Base-by-base conservation (phyloP, 2,113 vertebrate species). In the Oreotragus oreotragus region DNA sequence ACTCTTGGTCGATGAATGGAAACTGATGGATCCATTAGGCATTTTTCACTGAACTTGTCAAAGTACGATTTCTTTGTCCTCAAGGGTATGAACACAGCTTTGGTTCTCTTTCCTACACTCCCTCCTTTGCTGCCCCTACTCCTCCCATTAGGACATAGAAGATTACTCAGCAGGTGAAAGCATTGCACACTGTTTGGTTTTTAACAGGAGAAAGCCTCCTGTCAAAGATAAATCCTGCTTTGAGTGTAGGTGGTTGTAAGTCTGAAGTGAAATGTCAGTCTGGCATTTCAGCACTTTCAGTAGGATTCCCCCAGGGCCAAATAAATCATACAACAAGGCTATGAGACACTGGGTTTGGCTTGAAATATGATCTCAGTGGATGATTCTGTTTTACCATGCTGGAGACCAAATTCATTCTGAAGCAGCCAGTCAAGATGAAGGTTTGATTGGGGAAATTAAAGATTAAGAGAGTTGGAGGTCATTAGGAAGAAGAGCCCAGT, bases 251-350 rank as follows among this genome's bases (percentile, higher is more conserved):
- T 95, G 70, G 51, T 66, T 97, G 17, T 94, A 88, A 92, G 87
- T 93, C 84, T 90, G 89, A 96, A 97, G 85, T 79, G 51, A 98
- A 98, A 97, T 97, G 92, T 97, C 97, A 76, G 84, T 73, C 53
- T 96, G 94, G 85, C 95, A 98, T 98, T 97, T 98, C 90, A 91
- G 90, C 62, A 91, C 92, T 94, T 97, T 94, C 84, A 88, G 88
- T 84, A 79, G 81, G 73, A 90, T 62, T 28, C 83, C 93, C 80
- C 49, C 45, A 70, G 76, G 39, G 70, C 49, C 81, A 86, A 84
- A 95, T 95, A 97, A 97, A 94, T 98, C 92, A 84, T 53, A 60
- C 33, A 66, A 43, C 43, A 60, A 77, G 77, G 9, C 33, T 94
- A 43, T 19, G 92, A 73, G 94, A 94, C 83, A 47, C 49, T 9